These are phyloP conservation scores for Drosophila grimshawi DNA, from an alignment of 1,140 invertebrate species.

Conservation along the genomic window DNA sequence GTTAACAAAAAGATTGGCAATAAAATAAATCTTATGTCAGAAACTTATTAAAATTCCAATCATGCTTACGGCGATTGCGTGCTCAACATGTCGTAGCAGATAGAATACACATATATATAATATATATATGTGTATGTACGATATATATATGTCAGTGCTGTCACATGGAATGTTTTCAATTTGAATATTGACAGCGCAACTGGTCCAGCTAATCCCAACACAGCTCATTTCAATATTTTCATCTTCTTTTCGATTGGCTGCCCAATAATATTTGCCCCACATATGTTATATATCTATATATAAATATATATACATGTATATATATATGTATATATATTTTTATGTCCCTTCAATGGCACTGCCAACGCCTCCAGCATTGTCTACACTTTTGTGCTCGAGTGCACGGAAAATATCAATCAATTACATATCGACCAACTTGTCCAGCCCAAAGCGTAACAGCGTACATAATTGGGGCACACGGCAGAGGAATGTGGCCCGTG, in stretches of 20 bases:
- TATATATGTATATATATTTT: no score
- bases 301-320: slow-evolving; percentile 6
- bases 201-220: slow-evolving; percentile 27
- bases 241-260: slow-evolving; percentile 6
- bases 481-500: no score
- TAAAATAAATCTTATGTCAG: slow-evolving; percentile 52
- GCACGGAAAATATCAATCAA: slow-evolving; percentile 62
- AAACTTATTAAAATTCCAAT: slow-evolving; percentile 76
- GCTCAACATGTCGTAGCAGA: slow-evolving; percentile 30
- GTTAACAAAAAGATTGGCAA: slow-evolving; percentile 34
- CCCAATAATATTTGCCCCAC: slow-evolving; percentile 1
- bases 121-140: background rate
- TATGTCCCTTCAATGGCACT: slow-evolving; percentile 55
- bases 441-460: slow-evolving; percentile 11
- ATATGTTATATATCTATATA: slow-evolving; percentile 10
- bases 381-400: slow-evolving; percentile 53
- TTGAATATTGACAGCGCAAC: slow-evolving; percentile 62
- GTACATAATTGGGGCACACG: background rate
- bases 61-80: slow-evolving; percentile 53
- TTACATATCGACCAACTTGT: slow-evolving; percentile 27
- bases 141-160: slow-evolving; percentile 20
- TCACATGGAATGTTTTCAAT: slow-evolving; percentile 70
- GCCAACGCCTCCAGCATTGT: slow-evolving; percentile 47
- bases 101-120: slow-evolving; percentile 9
- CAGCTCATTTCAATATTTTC: slow-evolving; percentile 46